phyloP scores from a whole-genome alignment of 2,888 invertebrate genomes.

The Spodoptera exigua region DNA sequence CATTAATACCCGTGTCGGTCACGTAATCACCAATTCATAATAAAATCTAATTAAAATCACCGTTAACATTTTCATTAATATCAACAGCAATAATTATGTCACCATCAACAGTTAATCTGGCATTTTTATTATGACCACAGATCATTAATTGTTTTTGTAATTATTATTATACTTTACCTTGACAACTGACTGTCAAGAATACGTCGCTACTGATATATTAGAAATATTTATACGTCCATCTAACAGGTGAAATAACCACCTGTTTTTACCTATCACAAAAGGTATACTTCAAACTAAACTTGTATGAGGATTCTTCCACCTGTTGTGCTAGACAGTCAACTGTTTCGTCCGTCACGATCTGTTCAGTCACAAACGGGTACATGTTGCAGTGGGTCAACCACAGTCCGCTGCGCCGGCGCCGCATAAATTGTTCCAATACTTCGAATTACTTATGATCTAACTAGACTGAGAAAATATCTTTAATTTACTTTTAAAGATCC shows the following conservation, averaged over 20 bases:
- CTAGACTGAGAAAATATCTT: constrained; percentile 10
- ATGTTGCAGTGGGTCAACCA: constrained; percentile 75
- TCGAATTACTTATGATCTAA: constrained; percentile 26
- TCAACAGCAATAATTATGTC: constrained; percentile 4
- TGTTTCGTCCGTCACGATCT: constrained; percentile 51
- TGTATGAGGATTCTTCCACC: constrained; percentile 29
- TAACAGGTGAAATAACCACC: constrained; percentile 28
- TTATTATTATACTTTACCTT: neutral
- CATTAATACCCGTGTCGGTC: constrained; percentile 4
- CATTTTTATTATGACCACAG: constrained; percentile 6
- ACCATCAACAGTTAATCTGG: neutral
- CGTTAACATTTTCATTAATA: constrained; percentile 4
- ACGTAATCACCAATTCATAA: constrained; percentile 1
- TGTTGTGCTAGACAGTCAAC: constrained; percentile 21
- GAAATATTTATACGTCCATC: neutral
- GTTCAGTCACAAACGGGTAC: constrained; percentile 64
- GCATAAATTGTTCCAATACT: constrained; percentile 36
- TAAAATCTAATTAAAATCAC: constrained; percentile 12
- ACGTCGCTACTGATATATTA: too few relatives aligned
- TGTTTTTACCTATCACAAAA: constrained; percentile 28
- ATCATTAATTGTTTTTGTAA: constrained; percentile 4
- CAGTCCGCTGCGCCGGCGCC: constrained; percentile 65
- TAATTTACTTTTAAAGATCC: neutral
- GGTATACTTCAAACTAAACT: constrained; percentile 23
- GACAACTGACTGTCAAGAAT: too few relatives aligned